Evolutionary conservation across 2,888 invertebrate genomes (phyloP).

Genomic region (Drosophila melanosoma): DNA sequence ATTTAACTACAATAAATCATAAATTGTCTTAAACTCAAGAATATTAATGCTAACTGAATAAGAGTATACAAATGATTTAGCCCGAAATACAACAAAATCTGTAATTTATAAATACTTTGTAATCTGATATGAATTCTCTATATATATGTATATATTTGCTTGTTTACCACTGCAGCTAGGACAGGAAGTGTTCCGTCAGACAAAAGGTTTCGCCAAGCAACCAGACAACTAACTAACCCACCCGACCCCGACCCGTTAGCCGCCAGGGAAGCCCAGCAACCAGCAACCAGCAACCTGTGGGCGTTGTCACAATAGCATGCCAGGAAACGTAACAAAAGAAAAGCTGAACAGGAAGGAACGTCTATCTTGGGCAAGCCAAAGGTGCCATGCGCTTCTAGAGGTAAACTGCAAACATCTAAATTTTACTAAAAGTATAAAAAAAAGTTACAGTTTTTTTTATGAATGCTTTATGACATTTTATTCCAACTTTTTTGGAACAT

Average conservation of each 20-base stretch:
- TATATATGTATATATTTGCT: not conserved
- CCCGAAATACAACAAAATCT: not conserved
- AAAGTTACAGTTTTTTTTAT: not conserved
- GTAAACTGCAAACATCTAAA: not conserved
- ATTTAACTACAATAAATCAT: not conserved
- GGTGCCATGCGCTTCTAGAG: not conserved
- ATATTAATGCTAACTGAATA: not conserved
- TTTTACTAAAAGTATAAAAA: too few relatives aligned
- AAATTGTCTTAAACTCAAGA: not conserved
- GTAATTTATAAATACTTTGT: not conserved
- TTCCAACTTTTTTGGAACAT: not conserved
- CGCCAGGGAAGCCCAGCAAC: slow-evolving; percentile 13
- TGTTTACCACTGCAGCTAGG: not conserved
- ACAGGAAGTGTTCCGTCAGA: slow-evolving; percentile 10
- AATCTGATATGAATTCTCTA: not conserved
- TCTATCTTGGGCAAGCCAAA: not conserved
- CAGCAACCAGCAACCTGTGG: slow-evolving; percentile 38
- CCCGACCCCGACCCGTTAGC: not conserved
- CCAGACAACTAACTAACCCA: slow-evolving; percentile 4
- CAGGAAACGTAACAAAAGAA: slow-evolving; percentile 23
- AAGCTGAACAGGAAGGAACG: not conserved
- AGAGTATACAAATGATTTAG: not conserved
- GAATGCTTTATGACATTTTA: not conserved
- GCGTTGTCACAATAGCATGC: slow-evolving; percentile 52
- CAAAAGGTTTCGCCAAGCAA: slow-evolving; percentile 2